phyloP scores from a whole-genome alignment of 2,888 invertebrate genomes.

The Apeira syringaria region DNA sequence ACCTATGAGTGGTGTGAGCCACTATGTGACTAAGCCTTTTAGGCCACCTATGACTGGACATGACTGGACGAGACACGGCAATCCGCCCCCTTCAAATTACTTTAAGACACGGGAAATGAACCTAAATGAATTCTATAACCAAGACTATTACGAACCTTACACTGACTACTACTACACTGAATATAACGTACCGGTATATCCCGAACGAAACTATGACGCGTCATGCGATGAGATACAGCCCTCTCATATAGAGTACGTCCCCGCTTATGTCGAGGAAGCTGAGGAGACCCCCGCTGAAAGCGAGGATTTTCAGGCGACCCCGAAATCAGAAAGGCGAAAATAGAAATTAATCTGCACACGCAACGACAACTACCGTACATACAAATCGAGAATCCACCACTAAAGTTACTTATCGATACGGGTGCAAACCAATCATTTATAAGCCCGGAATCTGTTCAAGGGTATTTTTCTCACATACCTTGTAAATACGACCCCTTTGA shows the following conservation, averaged over 20 bases:
- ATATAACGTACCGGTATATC: background rate
- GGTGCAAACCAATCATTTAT: constrained; percentile 34
- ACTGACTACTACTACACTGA: background rate
- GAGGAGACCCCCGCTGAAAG: constrained; percentile 1
- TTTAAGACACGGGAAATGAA: constrained; percentile 29
- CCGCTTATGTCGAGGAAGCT: too few species aligned
- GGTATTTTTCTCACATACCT: constrained; percentile 15
- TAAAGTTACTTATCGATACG: constrained; percentile 34
- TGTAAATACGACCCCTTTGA: constrained; percentile 31
- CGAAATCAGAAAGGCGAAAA: constrained; percentile 17
- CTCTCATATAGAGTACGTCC: too few species aligned
- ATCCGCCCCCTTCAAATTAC: constrained; percentile 29
- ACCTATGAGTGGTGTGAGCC: constrained; percentile 14
- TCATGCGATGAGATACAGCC: too few species aligned
- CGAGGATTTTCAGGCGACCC: constrained; percentile 23
- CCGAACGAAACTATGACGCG: background rate
- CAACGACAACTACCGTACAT: constrained; percentile 31
- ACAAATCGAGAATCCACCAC: constrained; percentile 28
- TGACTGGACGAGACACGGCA: constrained; percentile 23
- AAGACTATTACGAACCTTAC: background rate
- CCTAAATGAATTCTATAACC: constrained; percentile 17
- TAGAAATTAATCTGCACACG: constrained; percentile 22
- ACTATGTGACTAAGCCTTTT: constrained; percentile 7
- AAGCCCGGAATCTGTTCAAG: constrained; percentile 28
- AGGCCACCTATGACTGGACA: constrained; percentile 3